Conservation (phyloP, 1,140 invertebrate species). For the Reticulitermes speratus region DNA sequence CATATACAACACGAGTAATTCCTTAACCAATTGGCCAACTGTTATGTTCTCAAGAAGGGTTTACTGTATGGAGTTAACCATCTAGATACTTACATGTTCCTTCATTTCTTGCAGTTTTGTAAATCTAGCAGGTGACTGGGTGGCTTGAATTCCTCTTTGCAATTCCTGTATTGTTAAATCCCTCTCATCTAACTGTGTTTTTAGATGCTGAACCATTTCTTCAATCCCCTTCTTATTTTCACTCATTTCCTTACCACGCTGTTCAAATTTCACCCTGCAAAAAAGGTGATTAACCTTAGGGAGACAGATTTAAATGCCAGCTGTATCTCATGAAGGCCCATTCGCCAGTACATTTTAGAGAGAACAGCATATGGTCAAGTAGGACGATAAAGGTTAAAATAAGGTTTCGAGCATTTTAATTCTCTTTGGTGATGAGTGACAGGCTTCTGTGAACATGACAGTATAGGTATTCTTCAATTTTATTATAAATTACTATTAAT, state of each 20-base stretch:
- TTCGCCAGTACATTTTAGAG: background rate
- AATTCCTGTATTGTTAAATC: conserved; percentile 22
- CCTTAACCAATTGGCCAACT: no score
- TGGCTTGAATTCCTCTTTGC: background rate
- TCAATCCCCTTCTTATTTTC: conserved; percentile 27
- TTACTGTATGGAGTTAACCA: no score
- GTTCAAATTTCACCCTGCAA: conserved; percentile 30
- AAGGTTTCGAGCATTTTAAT: background rate
- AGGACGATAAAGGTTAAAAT: background rate
- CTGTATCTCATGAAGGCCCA: background rate
- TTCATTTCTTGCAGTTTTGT: background rate
- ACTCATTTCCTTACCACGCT: conserved; percentile 26
- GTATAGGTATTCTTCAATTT: no score
- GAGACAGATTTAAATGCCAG: background rate
- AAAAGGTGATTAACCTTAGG: background rate
- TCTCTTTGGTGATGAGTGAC: no score
- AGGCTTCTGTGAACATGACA: no score
- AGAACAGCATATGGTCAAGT: background rate
- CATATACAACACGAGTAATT: no score
- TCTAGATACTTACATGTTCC: background rate
- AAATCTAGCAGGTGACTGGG: background rate
- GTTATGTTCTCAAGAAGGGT: no score
- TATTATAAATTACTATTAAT: no score
- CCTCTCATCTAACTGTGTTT: conserved; percentile 28
- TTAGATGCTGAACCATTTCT: conserved; percentile 29